Conservation (phyloP, 2,113 vertebrate genomes). For the Tragelaphus buxtoni region DNA sequence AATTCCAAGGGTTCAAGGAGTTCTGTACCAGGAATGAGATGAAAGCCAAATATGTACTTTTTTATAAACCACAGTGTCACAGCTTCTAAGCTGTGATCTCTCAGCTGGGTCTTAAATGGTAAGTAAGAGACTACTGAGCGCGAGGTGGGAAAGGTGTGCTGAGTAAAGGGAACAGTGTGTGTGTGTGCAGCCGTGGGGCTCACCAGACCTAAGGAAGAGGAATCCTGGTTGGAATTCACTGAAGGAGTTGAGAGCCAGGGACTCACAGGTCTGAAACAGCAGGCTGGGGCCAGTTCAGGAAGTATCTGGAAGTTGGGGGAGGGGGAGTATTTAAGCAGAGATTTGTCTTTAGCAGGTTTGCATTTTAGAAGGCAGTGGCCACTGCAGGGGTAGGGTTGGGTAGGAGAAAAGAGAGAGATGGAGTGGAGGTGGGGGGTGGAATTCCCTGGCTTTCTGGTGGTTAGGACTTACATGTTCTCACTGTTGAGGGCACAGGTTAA, state of each 20-base stretch:
- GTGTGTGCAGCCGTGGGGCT: neutral
- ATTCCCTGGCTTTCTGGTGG: neutral
- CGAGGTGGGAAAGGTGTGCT: neutral
- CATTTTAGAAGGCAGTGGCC: neutral
- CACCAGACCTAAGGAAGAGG: neutral
- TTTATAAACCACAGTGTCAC: neutral
- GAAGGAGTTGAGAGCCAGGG: neutral
- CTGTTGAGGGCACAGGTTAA: fast-evolving
- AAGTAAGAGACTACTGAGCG: neutral
- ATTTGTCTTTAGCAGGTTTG: neutral
- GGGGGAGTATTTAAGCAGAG: neutral
- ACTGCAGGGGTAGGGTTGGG: no score
- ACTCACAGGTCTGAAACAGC: neutral
- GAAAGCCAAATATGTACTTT: neutral
- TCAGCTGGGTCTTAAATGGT: neutral
- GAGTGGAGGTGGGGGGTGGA: neutral
- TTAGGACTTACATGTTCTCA: neutral
- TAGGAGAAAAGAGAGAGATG: neutral
- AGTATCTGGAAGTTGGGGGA: neutral
- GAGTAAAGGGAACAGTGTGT: neutral
- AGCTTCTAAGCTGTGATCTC: neutral
- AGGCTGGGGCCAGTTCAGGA: neutral
- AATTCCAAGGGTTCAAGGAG: neutral
- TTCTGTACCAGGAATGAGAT: neutral
- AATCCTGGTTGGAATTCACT: neutral